Evolutionary conservation across 1,140 invertebrate species (phyloP).

Genomic region (Tetraneura akinire): DNA sequence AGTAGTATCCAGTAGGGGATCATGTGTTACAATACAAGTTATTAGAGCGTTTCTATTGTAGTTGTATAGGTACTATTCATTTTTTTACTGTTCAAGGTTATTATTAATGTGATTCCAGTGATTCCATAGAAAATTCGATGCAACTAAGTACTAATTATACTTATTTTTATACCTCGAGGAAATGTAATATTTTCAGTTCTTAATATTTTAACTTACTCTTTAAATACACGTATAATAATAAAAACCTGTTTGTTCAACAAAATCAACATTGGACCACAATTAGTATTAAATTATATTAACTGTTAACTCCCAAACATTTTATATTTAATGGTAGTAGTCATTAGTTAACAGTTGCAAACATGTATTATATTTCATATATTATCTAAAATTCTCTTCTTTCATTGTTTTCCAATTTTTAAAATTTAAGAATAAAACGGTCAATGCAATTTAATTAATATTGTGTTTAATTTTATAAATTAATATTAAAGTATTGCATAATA

Average conservation of each 20-base stretch:
- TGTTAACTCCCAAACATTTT: background rate
- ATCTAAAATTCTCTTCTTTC: background rate
- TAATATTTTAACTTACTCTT: background rate
- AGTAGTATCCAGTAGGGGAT: background rate
- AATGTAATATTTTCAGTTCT: constrained; percentile 6
- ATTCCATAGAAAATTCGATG: too few species aligned
- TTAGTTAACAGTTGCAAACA: background rate
- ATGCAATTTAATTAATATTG: too few species aligned
- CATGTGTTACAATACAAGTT: constrained; percentile 31
- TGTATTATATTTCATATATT: background rate
- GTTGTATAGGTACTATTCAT: background rate
- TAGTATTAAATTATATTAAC: too few species aligned
- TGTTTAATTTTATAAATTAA: too few species aligned
- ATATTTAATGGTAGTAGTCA: constrained; percentile 1
- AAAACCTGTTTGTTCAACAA: constrained; percentile 18
- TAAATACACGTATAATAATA: too few species aligned
- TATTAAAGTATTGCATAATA: too few species aligned
- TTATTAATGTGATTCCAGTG: background rate
- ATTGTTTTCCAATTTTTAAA: background rate
- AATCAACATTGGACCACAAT: constrained; percentile 6
- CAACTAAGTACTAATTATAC: constrained; percentile 7
- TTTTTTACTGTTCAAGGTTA: constrained; percentile 18
- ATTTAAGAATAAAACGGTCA: too few species aligned
- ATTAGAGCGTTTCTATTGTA: constrained; percentile 25
- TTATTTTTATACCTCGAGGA: too few species aligned